Percentiles rank a stretch among this genome's conserved stretches.
phyloP scores from a whole-genome alignment of 1,140 invertebrate species.

The Pachyrhynchus sulphureomaculatus region DNA sequence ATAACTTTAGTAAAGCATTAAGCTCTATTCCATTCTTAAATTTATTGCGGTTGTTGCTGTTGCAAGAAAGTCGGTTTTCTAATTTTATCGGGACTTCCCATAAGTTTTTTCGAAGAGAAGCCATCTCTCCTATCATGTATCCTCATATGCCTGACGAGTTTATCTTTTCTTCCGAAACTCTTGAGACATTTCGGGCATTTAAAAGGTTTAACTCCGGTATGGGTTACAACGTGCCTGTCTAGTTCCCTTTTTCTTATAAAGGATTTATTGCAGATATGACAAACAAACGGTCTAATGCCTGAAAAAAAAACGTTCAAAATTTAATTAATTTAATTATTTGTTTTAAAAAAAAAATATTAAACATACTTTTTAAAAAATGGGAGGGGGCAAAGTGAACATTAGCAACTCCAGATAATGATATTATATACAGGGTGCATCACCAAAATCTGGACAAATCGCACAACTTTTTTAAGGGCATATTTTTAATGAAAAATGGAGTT shows the following conservation, averaged over 20 bases:
- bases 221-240: slow-evolving; percentile 61
- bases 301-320: too few species aligned
- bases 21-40: background rate
- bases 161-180: slow-evolving; percentile 65
- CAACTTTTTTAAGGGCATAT: too few species aligned
- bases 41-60: slow-evolving; percentile 6
- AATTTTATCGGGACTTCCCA: slow-evolving; percentile 16
- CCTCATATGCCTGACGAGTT: slow-evolving; percentile 63
- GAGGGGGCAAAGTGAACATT: too few species aligned
- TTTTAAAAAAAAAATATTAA: background rate
- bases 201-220: slow-evolving; percentile 62
- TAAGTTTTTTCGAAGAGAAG: background rate
- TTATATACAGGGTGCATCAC: too few species aligned
- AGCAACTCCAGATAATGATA: too few species aligned
- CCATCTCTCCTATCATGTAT: slow-evolving; percentile 55
- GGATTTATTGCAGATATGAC: slow-evolving; percentile 62
- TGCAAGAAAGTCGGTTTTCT: slow-evolving; percentile 17
- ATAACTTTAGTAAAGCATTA: too few species aligned
- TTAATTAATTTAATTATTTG: background rate
- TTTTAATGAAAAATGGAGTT: too few species aligned
- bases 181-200: slow-evolving; percentile 63
- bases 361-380: background rate
- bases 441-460: too few species aligned
- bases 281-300: slow-evolving; percentile 50
- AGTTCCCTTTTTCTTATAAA: slow-evolving; percentile 65